phyloP scores from a whole-genome alignment of 2,797 vertebrate species.

The Fratercula arctica region DNA sequence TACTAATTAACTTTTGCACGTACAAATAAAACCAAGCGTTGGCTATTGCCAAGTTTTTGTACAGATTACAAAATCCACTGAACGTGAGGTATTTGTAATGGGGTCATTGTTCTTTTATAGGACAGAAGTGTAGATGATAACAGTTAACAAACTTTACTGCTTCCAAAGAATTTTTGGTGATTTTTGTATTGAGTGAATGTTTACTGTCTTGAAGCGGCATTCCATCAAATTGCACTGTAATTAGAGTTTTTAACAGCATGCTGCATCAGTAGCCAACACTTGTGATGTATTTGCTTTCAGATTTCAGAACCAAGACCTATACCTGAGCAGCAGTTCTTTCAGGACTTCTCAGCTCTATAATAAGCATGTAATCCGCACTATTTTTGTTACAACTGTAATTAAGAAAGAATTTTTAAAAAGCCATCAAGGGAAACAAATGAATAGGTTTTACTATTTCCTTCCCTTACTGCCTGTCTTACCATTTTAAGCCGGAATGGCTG shows the following conservation, averaged over 20 bases:
- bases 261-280: not conserved
- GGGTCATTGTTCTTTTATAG: not conserved
- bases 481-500: not conserved
- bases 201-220: not conserved
- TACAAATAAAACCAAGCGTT: not conserved
- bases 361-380: not conserved
- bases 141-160: not conserved
- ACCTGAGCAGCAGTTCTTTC: not conserved
- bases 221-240: not conserved
- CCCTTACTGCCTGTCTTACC: not conserved
- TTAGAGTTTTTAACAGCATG: not conserved
- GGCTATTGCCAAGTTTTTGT: not conserved
- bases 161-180: not conserved
- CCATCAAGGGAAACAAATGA: not conserved
- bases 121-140: not conserved
- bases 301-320: not conserved
- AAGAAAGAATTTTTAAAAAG: not conserved
- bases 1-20: accelerated
- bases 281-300: not conserved
- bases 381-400: not conserved
- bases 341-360: not conserved
- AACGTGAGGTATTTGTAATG: not conserved
- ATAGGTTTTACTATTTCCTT: not conserved
- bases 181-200: not conserved
- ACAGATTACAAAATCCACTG: not conserved